Evolutionary conservation across 2,888 invertebrate species (phyloP).

Genomic region (Drosophila imparisetae): DNA sequence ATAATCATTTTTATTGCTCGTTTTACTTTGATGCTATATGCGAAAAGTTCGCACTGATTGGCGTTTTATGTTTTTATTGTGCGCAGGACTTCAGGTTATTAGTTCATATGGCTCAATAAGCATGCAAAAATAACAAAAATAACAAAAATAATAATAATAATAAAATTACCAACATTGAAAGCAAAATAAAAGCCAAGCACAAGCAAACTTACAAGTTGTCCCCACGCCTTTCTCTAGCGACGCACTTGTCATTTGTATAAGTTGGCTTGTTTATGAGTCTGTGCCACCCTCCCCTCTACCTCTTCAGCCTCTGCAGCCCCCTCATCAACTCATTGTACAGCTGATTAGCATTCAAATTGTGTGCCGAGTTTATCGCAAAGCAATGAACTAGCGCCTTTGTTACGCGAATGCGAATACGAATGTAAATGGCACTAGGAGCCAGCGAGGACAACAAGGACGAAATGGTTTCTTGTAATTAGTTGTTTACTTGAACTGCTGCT

Average conservation of each 20-base stretch:
- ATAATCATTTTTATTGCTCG: conserved; percentile 80
- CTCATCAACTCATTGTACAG: conserved; percentile 1
- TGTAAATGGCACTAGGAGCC: conserved; percentile 14
- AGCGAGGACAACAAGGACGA: conserved; percentile 34
- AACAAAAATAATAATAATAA: conserved; percentile 18
- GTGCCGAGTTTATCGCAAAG: conserved; percentile 80
- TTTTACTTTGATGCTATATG: conserved; percentile 77
- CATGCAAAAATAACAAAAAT: conserved; percentile 46
- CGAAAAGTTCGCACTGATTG: conserved; percentile 76
- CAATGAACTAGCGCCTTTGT: conserved; percentile 77
- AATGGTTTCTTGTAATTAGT: conserved; percentile 66
- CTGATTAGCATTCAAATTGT: conserved; percentile 80
- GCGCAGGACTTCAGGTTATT: conserved; percentile 73
- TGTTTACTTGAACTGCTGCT: conserved; percentile 67
- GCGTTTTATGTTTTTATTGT: conserved; percentile 78
- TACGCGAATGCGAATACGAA: conserved; percentile 38
- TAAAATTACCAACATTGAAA: conserved; percentile 44
- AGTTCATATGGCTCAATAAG: conserved; percentile 75
- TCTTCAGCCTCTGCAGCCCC: not conserved
- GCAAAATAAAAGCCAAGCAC: conserved; percentile 51
- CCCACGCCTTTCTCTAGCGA: not conserved
- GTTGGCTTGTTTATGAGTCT: conserved; percentile 54
- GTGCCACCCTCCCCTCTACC: not conserved
- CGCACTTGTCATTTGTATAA: conserved; percentile 38
- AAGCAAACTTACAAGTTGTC: conserved; percentile 13